Evolutionary conservation across 2,113 vertebrate species (phyloP).

Genomic region (Phrynosoma blainvillii): DNA sequence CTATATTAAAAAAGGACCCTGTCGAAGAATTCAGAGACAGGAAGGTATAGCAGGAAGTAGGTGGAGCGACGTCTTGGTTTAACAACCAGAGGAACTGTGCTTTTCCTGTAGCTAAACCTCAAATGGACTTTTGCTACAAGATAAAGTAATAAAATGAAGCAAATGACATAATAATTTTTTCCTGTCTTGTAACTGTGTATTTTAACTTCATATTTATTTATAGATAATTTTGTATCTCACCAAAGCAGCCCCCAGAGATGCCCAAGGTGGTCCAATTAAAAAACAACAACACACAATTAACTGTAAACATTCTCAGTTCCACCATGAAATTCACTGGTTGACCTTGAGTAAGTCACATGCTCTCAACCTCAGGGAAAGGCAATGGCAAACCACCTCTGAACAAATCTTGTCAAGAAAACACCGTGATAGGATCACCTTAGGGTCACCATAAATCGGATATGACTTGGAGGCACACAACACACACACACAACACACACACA

Average conservation of each 20-base stretch:
- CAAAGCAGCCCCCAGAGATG: neutral
- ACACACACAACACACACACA: too few relatives aligned
- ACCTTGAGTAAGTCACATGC: too few relatives aligned
- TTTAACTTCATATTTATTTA: neutral
- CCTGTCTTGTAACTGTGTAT: neutral
- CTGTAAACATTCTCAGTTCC: too few relatives aligned
- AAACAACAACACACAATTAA: too few relatives aligned
- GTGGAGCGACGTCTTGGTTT: neutral
- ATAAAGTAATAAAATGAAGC: neutral
- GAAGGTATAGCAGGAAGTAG: neutral
- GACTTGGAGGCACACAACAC: too few relatives aligned
- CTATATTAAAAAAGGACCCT: neutral
- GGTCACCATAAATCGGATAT: too few relatives aligned
- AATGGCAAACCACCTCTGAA: too few relatives aligned
- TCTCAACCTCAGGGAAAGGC: too few relatives aligned
- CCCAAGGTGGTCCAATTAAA: neutral
- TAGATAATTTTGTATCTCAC: neutral
- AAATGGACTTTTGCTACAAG: conserved; percentile 15
- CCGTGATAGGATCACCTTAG: too few relatives aligned
- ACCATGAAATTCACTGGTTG: too few relatives aligned
- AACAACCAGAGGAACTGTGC: accelerated
- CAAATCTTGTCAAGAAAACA: too few relatives aligned
- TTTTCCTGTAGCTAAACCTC: conserved; percentile 31
- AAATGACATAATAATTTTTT: neutral
- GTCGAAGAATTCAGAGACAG: neutral